These are phyloP conservation scores for Carapus acus DNA, from an alignment of 2,797 vertebrate species.

Conservation along the genomic window DNA sequence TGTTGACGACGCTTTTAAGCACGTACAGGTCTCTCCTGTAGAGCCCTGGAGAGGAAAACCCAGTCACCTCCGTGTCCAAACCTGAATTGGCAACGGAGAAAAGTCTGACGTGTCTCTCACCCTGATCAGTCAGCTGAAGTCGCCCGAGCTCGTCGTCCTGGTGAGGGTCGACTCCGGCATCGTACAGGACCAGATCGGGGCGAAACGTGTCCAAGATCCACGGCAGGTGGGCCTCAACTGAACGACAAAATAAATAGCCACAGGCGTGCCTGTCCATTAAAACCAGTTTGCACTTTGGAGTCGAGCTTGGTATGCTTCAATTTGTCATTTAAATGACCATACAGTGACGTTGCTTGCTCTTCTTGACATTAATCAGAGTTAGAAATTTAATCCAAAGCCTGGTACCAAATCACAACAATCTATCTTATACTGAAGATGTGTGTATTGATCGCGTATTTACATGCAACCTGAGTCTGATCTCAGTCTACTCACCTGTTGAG, in stretches of 20 bases:
- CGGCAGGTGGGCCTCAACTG: constrained; percentile 61
- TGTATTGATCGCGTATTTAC: no score
- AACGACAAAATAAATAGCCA: neutral
- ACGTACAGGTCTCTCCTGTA: constrained; percentile 65
- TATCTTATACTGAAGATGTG: no score
- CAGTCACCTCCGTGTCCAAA: neutral
- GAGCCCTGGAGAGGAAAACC: constrained; percentile 38
- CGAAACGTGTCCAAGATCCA: constrained; percentile 57
- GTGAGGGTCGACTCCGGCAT: constrained; percentile 67
- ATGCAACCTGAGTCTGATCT: no score
- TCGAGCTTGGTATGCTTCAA: no score
- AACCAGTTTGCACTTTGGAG: no score
- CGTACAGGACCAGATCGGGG: constrained; percentile 63
- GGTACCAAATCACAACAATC: no score
- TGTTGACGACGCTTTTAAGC: constrained; percentile 52
- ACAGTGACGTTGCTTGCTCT: no score
- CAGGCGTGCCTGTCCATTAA: neutral
- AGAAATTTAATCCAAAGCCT: no score
- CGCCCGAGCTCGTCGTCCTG: constrained; percentile 61
- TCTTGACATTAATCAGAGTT: no score
- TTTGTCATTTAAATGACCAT: no score
- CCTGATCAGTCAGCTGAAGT: constrained; percentile 61
- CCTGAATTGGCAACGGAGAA: no score
- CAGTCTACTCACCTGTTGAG: constrained; percentile 40
- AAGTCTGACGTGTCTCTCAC: constrained; percentile 36